A percentile compares a stretch with the other conserved stretches of the same genome.
These are phyloP conservation scores for Megaleporinus macrocephalus DNA, from an alignment of 2,113 vertebrate species.

Conservation along the genomic window DNA sequence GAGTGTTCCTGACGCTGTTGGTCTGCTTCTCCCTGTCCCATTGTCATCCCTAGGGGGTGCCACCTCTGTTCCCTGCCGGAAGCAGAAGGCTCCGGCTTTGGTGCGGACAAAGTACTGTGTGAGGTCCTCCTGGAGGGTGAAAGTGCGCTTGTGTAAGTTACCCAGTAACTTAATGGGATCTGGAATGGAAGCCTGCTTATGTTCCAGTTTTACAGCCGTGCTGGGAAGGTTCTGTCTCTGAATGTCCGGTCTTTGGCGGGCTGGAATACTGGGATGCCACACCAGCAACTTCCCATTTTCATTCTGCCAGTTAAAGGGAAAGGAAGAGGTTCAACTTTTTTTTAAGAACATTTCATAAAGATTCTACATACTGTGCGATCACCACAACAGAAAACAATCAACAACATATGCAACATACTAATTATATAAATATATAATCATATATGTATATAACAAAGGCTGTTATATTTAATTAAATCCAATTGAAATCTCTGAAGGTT, in stretches of 20 bases:
- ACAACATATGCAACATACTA: not conserved
- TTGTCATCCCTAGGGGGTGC: constrained; percentile 77
- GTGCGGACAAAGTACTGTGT: constrained; percentile 89
- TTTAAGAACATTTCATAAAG: not conserved
- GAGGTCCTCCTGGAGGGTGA: constrained; percentile 84
- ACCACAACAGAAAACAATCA: not conserved
- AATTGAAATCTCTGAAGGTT: not conserved
- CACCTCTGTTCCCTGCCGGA: constrained; percentile 89
- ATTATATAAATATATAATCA: too few species aligned
- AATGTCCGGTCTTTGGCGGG: constrained; percentile 5
- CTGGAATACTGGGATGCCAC: constrained; percentile 48
- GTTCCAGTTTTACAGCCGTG: constrained; percentile 5
- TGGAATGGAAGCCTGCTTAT: not conserved
- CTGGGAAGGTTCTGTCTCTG: not conserved
- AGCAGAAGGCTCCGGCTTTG: constrained; percentile 92
- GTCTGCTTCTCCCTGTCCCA: constrained; percentile 47
- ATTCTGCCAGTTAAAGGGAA: constrained; percentile 40
- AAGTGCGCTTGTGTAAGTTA: constrained; percentile 80
- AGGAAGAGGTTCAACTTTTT: not conserved
- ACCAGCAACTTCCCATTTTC: constrained; percentile 51
- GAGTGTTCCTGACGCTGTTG: constrained; percentile 52
- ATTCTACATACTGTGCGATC: not conserved
- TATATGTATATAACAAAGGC: not conserved
- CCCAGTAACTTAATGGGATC: constrained; percentile 64
- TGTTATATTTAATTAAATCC: not conserved